Evolutionary conservation across 2,113 vertebrate genomes (phyloP), one percentile per base, ranked within the genome.

Genomic region (Leucopsar rothschildi): DNA sequence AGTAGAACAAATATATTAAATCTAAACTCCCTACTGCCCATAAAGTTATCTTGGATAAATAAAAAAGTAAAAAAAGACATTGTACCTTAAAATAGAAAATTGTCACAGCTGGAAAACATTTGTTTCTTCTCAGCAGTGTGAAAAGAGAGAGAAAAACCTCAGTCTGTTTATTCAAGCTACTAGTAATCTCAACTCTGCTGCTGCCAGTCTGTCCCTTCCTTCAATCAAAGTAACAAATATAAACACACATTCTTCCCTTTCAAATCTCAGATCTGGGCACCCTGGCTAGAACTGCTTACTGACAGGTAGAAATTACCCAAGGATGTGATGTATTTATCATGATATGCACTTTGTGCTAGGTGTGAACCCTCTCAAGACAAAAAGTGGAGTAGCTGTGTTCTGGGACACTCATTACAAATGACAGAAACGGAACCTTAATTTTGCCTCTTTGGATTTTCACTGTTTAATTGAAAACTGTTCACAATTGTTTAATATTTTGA

Each of bases 251-350:
- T 56, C 52, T 64, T 95, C 69, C 40, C 77, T 94, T 95, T 95
- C 88, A 89, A 35, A 97, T 95, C n/a, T 52, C 91, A 86, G 29
- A 84, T 88, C 56, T 28, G 56, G 78, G 22, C 63, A 82, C 17
- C 53, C 89, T 82, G 61, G 29, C 40, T 81, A 78, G 80, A 70
- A 71, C 18, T 66, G 53, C 35, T 88, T 61, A 68, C n/a, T 97
- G 96, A 75, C 77, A 92, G 52, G 21, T 61, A 94, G 53, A 93
- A 97, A 95, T 96, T 97, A 92, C 91, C 79, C 35, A 77, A 33
- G 16, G 55, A 65, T 56, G 21, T 2, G 33, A 83, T 92, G 60
- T 80, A 69, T 92, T 88, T 93, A 76, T 95, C 86, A 89, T 28
- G n/a, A 33, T 82, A 82, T 87, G 39, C 79, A 86, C 73, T 96